These are phyloP conservation scores for Phocides pigmalion DNA, from an alignment of 1,140 invertebrate genomes.

Conservation along the genomic window DNA sequence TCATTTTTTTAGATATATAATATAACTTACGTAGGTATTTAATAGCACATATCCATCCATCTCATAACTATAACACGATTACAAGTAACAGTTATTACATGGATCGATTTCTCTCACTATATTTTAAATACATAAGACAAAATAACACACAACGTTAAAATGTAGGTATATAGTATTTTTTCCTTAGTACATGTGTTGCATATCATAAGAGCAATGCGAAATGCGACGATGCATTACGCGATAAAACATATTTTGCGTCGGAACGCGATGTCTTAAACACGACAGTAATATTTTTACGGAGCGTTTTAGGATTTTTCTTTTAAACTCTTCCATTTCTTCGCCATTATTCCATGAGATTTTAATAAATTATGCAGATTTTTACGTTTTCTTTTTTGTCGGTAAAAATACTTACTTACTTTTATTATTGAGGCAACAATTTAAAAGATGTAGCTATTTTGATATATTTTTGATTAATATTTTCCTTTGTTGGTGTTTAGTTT, in stretches of 20 bases:
- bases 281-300: constrained; percentile 33
- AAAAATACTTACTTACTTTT: background rate
- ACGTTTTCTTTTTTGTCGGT: background rate
- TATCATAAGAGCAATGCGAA: constrained; percentile 30
- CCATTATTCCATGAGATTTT: constrained; percentile 28
- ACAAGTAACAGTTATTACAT: too few species aligned
- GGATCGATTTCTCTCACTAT: too few species aligned
- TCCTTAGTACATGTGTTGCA: constrained; percentile 27
- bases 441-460: too few species aligned
- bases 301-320: constrained; percentile 31
- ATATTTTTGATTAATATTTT: too few species aligned
- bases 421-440: too few species aligned
- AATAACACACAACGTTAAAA: too few species aligned
- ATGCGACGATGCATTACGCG: constrained; percentile 33
- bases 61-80: too few species aligned
- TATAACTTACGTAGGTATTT: too few species aligned
- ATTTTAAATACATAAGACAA: too few species aligned
- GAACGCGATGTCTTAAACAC: constrained; percentile 31
- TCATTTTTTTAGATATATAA: too few species aligned
- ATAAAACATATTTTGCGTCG: constrained; percentile 34
- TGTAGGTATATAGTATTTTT: background rate
- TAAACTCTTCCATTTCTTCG: constrained; percentile 25
- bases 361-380: constrained; percentile 20
- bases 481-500: too few species aligned
- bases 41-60: too few species aligned